Evolutionary conservation across 2,888 invertebrate species (phyloP).

Genomic region (Invenusta paracnida): DNA sequence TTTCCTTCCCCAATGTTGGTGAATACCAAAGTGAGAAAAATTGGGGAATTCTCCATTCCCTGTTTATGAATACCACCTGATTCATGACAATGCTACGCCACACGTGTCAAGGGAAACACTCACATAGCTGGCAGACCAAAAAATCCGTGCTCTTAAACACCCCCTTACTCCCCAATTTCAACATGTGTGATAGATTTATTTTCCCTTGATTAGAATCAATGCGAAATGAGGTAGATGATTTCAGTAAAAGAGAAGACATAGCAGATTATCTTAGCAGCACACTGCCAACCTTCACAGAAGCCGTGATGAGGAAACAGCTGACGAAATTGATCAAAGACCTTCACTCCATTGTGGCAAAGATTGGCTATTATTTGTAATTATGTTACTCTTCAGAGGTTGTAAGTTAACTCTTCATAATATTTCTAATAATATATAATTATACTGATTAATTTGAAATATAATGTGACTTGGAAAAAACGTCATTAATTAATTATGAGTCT

Average conservation of each 20-base stretch:
- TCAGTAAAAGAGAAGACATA: background rate
- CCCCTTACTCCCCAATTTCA: no score
- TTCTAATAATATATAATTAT: background rate
- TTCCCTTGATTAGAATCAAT: background rate
- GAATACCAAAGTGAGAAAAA: no score
- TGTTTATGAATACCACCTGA: no score
- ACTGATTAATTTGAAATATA: background rate
- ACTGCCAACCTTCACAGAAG: background rate
- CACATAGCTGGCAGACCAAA: no score
- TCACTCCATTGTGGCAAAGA: background rate
- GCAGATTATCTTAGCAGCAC: background rate
- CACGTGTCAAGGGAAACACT: no score
- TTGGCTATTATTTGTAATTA: background rate
- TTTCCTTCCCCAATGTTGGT: no score
- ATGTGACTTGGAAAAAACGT: background rate
- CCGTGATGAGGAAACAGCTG: background rate
- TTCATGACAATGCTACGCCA: no score
- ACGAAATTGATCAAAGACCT: background rate
- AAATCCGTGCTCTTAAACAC: no score
- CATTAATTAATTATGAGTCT: no score
- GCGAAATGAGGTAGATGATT: background rate
- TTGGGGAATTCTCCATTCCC: no score
- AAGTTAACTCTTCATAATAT: no score
- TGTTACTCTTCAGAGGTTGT: background rate
- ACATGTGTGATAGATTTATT: no score